A percentile compares a stretch with the other conserved stretches of the same genome.
phyloP scores from a whole-genome alignment of 2,888 invertebrate genomes.

The Prosopocoilus inquinatus region DNA sequence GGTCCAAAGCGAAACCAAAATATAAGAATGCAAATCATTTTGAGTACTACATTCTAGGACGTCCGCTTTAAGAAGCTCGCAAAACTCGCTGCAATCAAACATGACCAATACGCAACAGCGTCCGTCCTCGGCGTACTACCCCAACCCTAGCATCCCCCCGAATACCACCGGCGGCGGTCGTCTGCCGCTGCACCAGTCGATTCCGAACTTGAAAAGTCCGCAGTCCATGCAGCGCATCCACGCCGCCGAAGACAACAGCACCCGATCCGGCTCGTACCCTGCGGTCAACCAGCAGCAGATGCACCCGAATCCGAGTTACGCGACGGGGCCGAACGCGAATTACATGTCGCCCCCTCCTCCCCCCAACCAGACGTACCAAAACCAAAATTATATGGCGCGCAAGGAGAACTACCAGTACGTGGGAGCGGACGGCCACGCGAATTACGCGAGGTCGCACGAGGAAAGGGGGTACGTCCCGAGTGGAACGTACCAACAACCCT shows the following conservation, averaged over 20 bases:
- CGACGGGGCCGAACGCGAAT: slow-evolving; percentile 20
- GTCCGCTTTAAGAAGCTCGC: slow-evolving; percentile 62
- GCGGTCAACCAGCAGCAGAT: slow-evolving; percentile 36
- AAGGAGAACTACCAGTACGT: slow-evolving; percentile 25
- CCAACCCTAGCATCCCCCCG: slow-evolving; percentile 21
- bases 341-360: slow-evolving; percentile 21
- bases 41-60: slow-evolving; percentile 46
- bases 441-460: slow-evolving; percentile 12
- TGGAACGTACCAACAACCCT: slow-evolving; percentile 34
- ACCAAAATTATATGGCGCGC: not conserved
- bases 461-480: slow-evolving; percentile 39
- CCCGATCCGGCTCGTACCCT: slow-evolving; percentile 40
- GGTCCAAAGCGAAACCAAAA: not conserved
- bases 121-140: slow-evolving; percentile 57
- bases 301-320: slow-evolving; percentile 22
- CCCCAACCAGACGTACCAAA: slow-evolving; percentile 11
- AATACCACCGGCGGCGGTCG: slow-evolving; percentile 15
- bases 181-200: slow-evolving; percentile 45
- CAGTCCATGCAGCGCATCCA: slow-evolving; percentile 35
- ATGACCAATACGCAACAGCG: slow-evolving; percentile 51
- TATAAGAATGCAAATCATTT: slow-evolving; percentile 2
- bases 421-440: not conserved
- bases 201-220: slow-evolving; percentile 51
- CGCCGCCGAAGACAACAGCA: slow-evolving; percentile 21
- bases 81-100: slow-evolving; percentile 56